Percentiles rank a stretch among this genome's conserved stretches.
phyloP scores from a whole-genome alignment of 2,888 invertebrate genomes.

The Atrina japonica region DNA sequence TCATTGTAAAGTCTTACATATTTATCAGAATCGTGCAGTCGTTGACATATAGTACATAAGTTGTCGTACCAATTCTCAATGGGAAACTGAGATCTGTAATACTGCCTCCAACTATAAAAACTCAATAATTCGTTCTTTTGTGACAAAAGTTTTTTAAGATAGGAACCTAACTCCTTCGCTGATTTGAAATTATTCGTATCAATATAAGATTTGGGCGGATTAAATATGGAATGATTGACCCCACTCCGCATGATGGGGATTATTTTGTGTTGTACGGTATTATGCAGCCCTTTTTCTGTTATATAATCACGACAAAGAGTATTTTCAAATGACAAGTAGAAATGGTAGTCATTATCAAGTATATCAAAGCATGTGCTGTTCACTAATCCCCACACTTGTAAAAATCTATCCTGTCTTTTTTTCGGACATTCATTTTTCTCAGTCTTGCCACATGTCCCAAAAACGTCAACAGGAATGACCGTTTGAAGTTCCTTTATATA shows the following conservation, averaged over 20 bases:
- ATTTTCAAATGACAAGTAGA: constrained; percentile 58
- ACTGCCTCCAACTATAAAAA: constrained; percentile 19
- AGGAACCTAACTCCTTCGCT: constrained; percentile 31
- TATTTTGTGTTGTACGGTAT: constrained; percentile 41
- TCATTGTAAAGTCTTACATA: constrained; percentile 16
- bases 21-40: constrained; percentile 20
- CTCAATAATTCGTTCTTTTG: constrained; percentile 24
- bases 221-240: constrained; percentile 31
- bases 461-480: constrained; percentile 45
- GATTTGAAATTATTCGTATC: constrained; percentile 45
- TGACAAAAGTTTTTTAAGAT: constrained; percentile 29
- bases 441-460: constrained; percentile 49
- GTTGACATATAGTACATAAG: constrained; percentile 27
- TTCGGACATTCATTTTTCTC: no score
- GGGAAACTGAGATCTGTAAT: neutral
- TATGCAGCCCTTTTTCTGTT: constrained; percentile 51
- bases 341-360: constrained; percentile 40
- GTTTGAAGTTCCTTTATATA: constrained; percentile 40
- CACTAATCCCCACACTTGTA: constrained; percentile 11
- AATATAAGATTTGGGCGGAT: constrained; percentile 47
- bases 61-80: constrained; percentile 2
- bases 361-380: constrained; percentile 35
- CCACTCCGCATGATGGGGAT: constrained; percentile 49
- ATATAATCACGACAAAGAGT: constrained; percentile 52
- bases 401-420: constrained; percentile 13